phyloP scores from a whole-genome alignment of 2,888 invertebrate species.

The Drosophila longiperda region DNA sequence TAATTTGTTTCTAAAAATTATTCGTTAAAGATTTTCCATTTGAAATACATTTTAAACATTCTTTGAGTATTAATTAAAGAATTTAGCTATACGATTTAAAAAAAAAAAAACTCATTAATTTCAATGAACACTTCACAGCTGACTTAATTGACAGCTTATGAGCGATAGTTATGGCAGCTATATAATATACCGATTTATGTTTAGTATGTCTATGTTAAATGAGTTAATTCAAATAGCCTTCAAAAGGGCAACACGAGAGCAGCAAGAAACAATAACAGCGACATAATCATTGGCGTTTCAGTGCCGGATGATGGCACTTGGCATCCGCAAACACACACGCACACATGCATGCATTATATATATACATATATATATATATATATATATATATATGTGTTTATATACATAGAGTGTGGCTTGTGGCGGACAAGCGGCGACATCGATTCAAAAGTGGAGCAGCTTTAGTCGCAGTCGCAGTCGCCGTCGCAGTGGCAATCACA shows the following conservation, averaged over 20 bases:
- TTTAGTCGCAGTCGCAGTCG: constrained; percentile 25
- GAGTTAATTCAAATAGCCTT: not conserved
- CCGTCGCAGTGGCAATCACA: constrained; percentile 14
- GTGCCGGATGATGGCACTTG: constrained; percentile 69
- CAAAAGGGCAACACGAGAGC: constrained; percentile 2
- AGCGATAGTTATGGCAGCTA: not conserved
- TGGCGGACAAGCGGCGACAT: constrained; percentile 55
- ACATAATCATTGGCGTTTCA: constrained; percentile 75
- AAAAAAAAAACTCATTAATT: not conserved
- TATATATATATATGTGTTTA: not conserved
- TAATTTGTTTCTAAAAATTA: not conserved
- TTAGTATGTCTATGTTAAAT: not conserved
- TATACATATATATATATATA: not conserved
- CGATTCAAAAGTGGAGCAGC: constrained; percentile 66
- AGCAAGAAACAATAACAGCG: constrained; percentile 17
- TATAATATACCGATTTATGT: not conserved
- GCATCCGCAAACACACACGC: constrained; percentile 8
- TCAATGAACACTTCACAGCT: not conserved
- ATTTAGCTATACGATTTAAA: not conserved
- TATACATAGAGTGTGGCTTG: constrained; percentile 22
- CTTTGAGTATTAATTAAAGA: not conserved
- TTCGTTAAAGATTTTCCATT: not conserved
- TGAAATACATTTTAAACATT: not conserved
- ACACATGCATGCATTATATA: not conserved
- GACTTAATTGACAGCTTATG: not conserved